phyloP scores from a whole-genome alignment of 23 tunicate species.

The Halocynthia aurantium region DNA sequence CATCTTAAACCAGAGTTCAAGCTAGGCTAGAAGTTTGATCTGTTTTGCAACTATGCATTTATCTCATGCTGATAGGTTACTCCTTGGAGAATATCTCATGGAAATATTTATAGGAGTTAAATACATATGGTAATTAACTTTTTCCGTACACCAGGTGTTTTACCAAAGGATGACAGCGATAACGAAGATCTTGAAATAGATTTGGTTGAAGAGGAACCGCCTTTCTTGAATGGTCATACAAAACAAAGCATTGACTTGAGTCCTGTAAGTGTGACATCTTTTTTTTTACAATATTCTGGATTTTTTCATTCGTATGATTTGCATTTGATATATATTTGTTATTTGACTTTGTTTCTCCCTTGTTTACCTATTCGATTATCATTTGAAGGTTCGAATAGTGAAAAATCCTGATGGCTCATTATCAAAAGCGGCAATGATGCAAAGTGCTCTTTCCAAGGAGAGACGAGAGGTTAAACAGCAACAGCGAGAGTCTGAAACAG shows the following conservation, averaged over 20 bases:
- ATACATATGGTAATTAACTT: neutral
- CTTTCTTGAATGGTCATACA: slow-evolving; percentile 93
- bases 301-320: neutral
- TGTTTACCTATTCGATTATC: neutral
- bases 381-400: slow-evolving; percentile 67
- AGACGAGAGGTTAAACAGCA: slow-evolving; percentile 85
- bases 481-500: slow-evolving; percentile 81
- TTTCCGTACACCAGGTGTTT: slow-evolving; percentile 33
- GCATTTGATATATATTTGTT: neutral
- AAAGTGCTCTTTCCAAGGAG: slow-evolving; percentile 87
- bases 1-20: neutral
- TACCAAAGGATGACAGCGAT: slow-evolving; percentile 85
- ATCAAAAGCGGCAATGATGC: slow-evolving; percentile 99
- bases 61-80: too few species aligned
- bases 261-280: slow-evolving; percentile 22
- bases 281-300: too few species aligned
- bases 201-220: slow-evolving; percentile 96
- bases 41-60: too few species aligned
- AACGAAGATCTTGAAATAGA: slow-evolving; percentile 96
- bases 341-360: neutral
- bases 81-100: too few species aligned
- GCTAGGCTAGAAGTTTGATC: neutral
- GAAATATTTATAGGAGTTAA: too few species aligned
- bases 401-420: slow-evolving; percentile 99
- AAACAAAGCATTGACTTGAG: slow-evolving; percentile 88